phyloP scores from a whole-genome alignment of 2,113 vertebrate species.

The Alouatta palliata region DNA sequence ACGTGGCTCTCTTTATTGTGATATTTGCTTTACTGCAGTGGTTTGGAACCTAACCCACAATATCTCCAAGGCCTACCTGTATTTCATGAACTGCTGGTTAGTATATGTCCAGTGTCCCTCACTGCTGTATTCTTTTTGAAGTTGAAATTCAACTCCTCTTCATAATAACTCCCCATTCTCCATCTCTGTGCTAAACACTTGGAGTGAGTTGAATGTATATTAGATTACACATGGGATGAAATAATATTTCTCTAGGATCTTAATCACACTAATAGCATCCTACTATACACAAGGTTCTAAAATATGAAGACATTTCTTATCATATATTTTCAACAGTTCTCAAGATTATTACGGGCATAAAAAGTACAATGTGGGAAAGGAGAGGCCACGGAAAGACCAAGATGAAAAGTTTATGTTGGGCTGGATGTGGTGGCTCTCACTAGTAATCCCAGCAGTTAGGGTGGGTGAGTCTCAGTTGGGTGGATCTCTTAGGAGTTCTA shows the following conservation, averaged over 20 bases:
- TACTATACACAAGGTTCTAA: neutral
- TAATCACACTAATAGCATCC: neutral
- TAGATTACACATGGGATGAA: neutral
- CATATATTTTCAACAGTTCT: neutral
- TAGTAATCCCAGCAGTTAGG: no score
- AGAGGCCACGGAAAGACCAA: neutral
- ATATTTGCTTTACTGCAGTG: neutral
- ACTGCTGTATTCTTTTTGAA: neutral
- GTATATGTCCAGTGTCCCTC: neutral
- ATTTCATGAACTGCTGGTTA: neutral
- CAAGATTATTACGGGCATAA: neutral
- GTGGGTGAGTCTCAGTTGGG: no score
- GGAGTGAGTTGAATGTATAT: neutral
- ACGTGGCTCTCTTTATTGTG: neutral
- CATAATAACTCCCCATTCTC: neutral
- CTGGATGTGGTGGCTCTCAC: no score
- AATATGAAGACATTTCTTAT: neutral
- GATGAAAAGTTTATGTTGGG: neutral
- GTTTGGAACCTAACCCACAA: neutral
- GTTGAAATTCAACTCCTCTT: neutral
- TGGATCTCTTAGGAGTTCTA: no score
- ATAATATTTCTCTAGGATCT: neutral
- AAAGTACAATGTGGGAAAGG: neutral
- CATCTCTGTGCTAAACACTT: neutral
- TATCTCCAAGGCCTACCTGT: neutral